Base-by-base conservation (phyloP, 2,888 invertebrate species). In the Ligdia adustata region DNA sequence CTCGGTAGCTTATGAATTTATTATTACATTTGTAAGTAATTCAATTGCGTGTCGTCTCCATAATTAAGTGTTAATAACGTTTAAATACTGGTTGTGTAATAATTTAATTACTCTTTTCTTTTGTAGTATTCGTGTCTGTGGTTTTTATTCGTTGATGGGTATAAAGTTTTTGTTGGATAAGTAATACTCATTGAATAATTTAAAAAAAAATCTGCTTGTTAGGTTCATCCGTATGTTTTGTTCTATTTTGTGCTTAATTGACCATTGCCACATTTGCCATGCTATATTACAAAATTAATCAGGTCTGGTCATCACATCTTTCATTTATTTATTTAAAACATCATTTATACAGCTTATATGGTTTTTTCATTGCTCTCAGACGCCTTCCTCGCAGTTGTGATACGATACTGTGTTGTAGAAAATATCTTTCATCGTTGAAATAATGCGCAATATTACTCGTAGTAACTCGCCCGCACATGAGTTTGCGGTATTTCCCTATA, bases 1-100 rank as follows among this genome's bases (percentile, higher is more conserved):
- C 57, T n/a, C 13, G 4, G 22, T 22, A 4, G 4, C 13, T 34
- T 22, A 13, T 22, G 7, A 22, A 34, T 57, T 51, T 52, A 47
- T 51, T 52, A 47, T 51, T 41, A 35, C 20, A 28, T 40, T 60
- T 51, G 55, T 50, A 46, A 43, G 50, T 52, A 52, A 58, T 57
- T 60, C 50, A 49, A 51, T 55, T 62, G 62, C 57, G 54, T 63
- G 56, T 51, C 52, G 50, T 51, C 52, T 60, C 24, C 52, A 34
- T 63, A 59, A 67, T 63, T 66, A 60, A 26, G 24, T 38, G 35
- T 15, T 42, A 47, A 44, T 49, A 42, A 40, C 42, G 24, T 43
- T 43, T 51, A 45, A 41, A n/a, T 43, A 15, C 22, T 12, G 5
- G 44, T 47, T 55, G 48, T 31, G 48, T 41, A 55, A 51, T 48